A percentile compares a stretch with the other conserved stretches of the same genome.
Conservation (phyloP, 1,140 invertebrate genomes). For the Eupeodes corollae region DNA sequence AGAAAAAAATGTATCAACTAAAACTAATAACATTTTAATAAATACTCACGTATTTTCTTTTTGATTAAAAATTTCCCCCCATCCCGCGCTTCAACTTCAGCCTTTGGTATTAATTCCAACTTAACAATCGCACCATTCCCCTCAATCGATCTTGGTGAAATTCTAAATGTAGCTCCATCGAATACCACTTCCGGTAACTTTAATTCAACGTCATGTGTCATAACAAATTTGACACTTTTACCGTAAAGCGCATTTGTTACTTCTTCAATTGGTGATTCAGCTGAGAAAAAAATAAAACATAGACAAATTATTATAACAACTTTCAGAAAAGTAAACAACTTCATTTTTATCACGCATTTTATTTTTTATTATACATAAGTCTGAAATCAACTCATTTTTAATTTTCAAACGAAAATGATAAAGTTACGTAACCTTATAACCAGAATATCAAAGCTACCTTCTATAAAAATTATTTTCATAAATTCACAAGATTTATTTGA, state of each 20-base stretch:
- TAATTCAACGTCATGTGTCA: conserved; percentile 61
- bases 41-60: conserved; percentile 53
- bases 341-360: neutral
- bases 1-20: too few relatives aligned
- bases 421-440: neutral
- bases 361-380: neutral
- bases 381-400: too few relatives aligned
- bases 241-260: conserved; percentile 55
- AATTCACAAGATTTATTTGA: too few relatives aligned
- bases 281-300: conserved; percentile 4
- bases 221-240: conserved; percentile 57
- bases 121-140: conserved; percentile 60
- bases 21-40: neutral
- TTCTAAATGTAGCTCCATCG: conserved; percentile 53
- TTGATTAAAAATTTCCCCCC: conserved; percentile 56
- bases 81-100: conserved; percentile 28
- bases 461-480: too few relatives aligned
- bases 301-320: neutral
- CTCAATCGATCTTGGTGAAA: conserved; percentile 58
- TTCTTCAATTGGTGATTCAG: conserved; percentile 51
- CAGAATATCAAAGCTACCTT: too few relatives aligned
- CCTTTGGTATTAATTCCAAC: conserved; percentile 51
- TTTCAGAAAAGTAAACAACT: neutral
- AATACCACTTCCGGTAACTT: conserved; percentile 58
- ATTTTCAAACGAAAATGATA: neutral